Percentiles rank a stretch among this genome's conserved stretches.
Conservation (phyloP, 2,888 invertebrate species). For the Callyntrura sp. region DNA sequence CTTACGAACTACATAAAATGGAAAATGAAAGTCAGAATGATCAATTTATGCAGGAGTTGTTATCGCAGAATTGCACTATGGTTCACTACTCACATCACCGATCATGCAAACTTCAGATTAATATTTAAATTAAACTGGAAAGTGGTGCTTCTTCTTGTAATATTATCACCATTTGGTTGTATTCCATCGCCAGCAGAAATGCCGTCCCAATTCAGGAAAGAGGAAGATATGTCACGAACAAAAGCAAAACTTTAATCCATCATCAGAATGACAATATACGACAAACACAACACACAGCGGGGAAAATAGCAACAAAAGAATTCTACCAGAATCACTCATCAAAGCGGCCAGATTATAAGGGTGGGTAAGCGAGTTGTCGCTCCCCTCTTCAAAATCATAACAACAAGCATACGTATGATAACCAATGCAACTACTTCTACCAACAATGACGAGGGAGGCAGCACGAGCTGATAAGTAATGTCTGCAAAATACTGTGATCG, state of each 20-base stretch:
- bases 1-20: too few relatives aligned
- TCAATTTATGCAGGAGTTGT: slow-evolving; percentile 15
- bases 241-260: slow-evolving; percentile 74
- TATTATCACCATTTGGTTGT: neutral
- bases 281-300: slow-evolving; percentile 67
- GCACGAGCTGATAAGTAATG: slow-evolving; percentile 39
- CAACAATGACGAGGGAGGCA: slow-evolving; percentile 56
- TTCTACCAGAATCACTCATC: slow-evolving; percentile 49
- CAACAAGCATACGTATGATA: neutral
- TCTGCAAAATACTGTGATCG: slow-evolving; percentile 21
- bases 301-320: slow-evolving; percentile 72
- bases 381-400: slow-evolving; percentile 69
- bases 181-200: slow-evolving; percentile 41
- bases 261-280: slow-evolving; percentile 72
- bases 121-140: slow-evolving; percentile 54
- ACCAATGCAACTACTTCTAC: neutral
- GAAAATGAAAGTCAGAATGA: neutral
- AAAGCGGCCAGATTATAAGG: slow-evolving; percentile 33
- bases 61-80: neutral
- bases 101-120: slow-evolving; percentile 5
- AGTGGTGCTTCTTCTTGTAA: neutral
- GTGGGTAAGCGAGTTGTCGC: neutral
- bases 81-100: neutral
- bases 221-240: slow-evolving; percentile 69
- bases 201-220: slow-evolving; percentile 27